Evolutionary conservation across 1,140 invertebrate genomes (phyloP), one percentile per base, ranked within the genome.

Genomic region (Drosophila truncata): DNA sequence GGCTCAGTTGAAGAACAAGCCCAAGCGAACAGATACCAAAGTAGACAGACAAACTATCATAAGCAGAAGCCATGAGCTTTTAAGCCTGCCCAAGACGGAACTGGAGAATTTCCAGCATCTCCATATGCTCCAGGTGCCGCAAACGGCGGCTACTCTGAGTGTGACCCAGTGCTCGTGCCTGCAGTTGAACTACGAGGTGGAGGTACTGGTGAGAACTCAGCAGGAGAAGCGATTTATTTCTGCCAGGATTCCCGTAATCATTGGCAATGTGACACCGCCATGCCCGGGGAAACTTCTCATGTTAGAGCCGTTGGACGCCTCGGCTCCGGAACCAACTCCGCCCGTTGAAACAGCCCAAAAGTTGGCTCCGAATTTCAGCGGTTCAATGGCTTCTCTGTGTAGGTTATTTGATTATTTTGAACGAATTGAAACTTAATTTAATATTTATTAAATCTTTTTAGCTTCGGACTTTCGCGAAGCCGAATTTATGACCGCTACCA

Each of bases 141-240:
- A 95, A 8, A 86, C 95, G 67, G 95, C 96, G 14, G 95, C 96
- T 0, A 95, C 95, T 3, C 95, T 96, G 88, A 92, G 54, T n/a
- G 11, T 95, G 2, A 92, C 94, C 3, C 94, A 95, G 70, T 96
- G 96, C 74, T 93, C 93, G 25, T 94, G 96, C 44, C 96, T 97
- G 44, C 95, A 96, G 91, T 86, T 96, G 29, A 94, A 94, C 75
- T 96, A 96, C 91, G 94, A 95, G 81, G 77, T 97, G 13, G 94
- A 95, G 91, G 94, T 96, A 1, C 64, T 75, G 23, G 79, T 93
- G 8, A 78, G 71, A 52, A 87, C 92, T 2, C 65, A 63, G 23
- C 80, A 91, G 18, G 54, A 83, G 11, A 93, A 94, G 63, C 90
- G 91, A 33, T 94, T 94, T 63, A 86, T 95, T 14, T 70, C 75